Evolutionary conservation across 1,140 invertebrate genomes (phyloP), one percentile per base, ranked within the genome.

Genomic region (Chrysopa pallens): DNA sequence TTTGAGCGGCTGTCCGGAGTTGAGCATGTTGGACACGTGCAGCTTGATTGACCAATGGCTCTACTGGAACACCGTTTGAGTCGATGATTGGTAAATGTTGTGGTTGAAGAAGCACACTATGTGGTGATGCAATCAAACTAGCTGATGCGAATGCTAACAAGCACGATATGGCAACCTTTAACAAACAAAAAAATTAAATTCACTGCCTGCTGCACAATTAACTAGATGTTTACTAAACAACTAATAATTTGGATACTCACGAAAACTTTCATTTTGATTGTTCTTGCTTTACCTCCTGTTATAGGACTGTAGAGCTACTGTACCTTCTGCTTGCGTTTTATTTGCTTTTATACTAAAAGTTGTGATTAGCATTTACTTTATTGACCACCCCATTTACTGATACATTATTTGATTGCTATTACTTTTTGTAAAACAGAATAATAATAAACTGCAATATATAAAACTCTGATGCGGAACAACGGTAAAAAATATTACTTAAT

Each of bases 1-100:
- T 40, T 37, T 46, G 11, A 29, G 39, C 44, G 28, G 42, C 44
- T 6, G 29, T 17, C 11, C 40, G 42, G 9, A 68, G 64, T 12
- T 64, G 62, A 39, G 60, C 57, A 47, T 72, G 72, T 8, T 67
- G 66, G 12, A 66, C 63, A 46, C 70, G 69, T 23, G 69, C 69
- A 48, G 66, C 66, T 40, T 66, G 63, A 4, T 72, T 70, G 45
- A 69, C 70, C 37, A 64, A 62, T 3, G 69, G 70, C 39, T 73
- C 70, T 0, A 72, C 63, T 8, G 67, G 68, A 4, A 65, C 59
- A 7, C 67, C 68, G 38, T 68, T 66, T 40, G 67, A 64, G 2
- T 46, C 59, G 42, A 63, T 46, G 13, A 46, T 40, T 17, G 44
- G 44, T 2, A 46, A 5, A 29, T 46, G 44, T 6, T 42, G 17